Base-by-base conservation (phyloP, 2,888 invertebrate species). In the Mimumesa dahlbomi region DNA sequence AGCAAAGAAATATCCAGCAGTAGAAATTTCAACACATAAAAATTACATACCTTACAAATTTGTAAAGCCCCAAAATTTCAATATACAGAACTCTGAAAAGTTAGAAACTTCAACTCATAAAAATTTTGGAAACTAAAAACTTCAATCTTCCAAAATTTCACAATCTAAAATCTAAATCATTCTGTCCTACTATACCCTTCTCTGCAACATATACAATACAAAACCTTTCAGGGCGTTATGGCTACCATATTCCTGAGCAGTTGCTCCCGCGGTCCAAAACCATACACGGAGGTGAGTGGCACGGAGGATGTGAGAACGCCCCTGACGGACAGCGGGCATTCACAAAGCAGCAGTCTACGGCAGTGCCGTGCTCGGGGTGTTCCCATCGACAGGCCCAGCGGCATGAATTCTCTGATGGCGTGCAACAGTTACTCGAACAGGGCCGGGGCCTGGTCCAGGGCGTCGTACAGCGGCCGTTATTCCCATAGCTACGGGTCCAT, bases 381-480 rank as follows among this genome's bases (percentile, higher is more conserved):
- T 79, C 92, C 93, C 57, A 93, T 94, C 77, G 94, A 94, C 83
- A 91, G 94, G 34, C 94, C 94, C 0, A 93, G 93, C n/a, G 94
- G 92, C 50, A 94, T 94, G 93, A 94, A 94, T 90, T 94, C 94
- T 63, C 90, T 94, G 66, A 94, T 95, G 67, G 93, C 94, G 0
- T 94, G 94, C 90, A 94, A 94, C 88, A 94, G 94, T 89, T 94
- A 93, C 90, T 94, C 94, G 87, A 94, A 94, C 88, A 91, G 92
- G 70, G 92, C 91, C 87, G 88, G 92, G 89, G 87, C 91, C 85
- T 90, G 92, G 92, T 86, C 90, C 84, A 85, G 91, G 89, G 89
- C 92, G 84, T 87, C 82, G 45, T 91, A 86, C 76, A 88, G 85
- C 65, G 91, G 91, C 0, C 90, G 91, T 1, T 92, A 92, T 83